Evolutionary conservation across 35 echinoderm and acorn worm genomes (phyloP).

Genomic region (Lytechinus variegatus): DNA sequence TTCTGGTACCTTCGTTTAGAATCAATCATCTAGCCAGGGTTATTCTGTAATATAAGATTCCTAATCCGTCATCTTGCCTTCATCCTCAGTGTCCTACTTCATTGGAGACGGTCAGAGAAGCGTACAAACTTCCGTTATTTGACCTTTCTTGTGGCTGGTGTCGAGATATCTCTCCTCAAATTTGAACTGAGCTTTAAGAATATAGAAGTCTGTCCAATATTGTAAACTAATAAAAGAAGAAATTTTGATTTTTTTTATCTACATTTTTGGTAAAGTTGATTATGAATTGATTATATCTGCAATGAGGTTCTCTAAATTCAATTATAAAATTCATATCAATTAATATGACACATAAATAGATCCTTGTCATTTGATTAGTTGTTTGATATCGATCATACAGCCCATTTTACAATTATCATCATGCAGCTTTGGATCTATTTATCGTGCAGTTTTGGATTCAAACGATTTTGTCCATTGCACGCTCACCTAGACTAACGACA

Average conservation of each 20-base stretch:
- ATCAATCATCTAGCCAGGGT: not conserved
- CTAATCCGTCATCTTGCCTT: not conserved
- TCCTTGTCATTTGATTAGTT: no score
- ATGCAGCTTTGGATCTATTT: no score
- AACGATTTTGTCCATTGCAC: no score
- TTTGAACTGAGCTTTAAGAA: not conserved
- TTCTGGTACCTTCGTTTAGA: not conserved
- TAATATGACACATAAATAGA: no score
- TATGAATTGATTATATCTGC: no score
- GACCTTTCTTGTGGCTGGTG: not conserved
- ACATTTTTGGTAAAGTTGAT: not conserved
- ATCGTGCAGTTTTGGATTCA: no score
- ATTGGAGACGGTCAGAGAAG: not conserved
- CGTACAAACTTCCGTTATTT: not conserved
- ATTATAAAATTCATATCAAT: no score
- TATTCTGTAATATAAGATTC: not conserved
- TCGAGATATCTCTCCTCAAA: not conserved
- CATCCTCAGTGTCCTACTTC: slow-evolving; percentile 8
- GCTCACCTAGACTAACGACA: no score
- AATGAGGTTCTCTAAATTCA: no score
- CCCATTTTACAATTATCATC: no score
- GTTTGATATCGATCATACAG: no score
- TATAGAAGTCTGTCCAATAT: not conserved
- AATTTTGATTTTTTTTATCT: not conserved
- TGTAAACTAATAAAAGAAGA: not conserved